Conservation (phyloP, 2,113 vertebrate species). For the Myrmecophaga tridactyla region DNA sequence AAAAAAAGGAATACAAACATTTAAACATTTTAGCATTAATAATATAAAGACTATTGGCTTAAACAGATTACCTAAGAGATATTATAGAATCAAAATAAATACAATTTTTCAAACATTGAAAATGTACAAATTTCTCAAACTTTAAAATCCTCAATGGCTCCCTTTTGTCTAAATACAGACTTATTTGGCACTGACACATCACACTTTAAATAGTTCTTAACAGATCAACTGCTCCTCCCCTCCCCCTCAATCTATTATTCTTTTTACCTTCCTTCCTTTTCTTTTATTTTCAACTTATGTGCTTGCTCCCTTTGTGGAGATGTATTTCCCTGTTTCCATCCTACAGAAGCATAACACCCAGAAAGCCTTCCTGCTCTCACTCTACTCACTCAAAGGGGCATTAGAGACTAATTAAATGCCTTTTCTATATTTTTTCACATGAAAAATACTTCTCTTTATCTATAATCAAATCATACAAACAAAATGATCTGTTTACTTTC, state of each 20-base stretch:
- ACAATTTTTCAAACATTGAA: conserved; percentile 24
- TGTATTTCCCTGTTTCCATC: neutral
- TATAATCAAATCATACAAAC: neutral
- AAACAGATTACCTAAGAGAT: conserved; percentile 18
- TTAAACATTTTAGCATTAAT: neutral
- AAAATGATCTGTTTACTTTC: neutral
- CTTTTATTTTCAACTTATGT: neutral
- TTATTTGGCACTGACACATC: neutral
- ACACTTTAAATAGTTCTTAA: neutral
- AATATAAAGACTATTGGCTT: neutral
- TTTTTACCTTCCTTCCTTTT: neutral
- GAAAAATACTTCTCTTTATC: no score
- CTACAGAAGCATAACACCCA: neutral
- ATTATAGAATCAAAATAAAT: conserved; percentile 34
- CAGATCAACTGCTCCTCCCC: neutral
- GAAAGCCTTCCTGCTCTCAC: neutral
- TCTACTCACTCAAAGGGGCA: neutral
- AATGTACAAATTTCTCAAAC: neutral
- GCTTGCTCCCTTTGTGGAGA: neutral
- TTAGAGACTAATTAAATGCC: neutral
- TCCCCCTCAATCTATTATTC: neutral
- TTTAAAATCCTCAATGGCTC: neutral
- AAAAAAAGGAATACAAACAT: neutral
- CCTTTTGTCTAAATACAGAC: neutral
- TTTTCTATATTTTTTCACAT: no score